Conservation (phyloP, 2,888 invertebrate genomes). For the Steinernema hermaphroditum region DNA sequence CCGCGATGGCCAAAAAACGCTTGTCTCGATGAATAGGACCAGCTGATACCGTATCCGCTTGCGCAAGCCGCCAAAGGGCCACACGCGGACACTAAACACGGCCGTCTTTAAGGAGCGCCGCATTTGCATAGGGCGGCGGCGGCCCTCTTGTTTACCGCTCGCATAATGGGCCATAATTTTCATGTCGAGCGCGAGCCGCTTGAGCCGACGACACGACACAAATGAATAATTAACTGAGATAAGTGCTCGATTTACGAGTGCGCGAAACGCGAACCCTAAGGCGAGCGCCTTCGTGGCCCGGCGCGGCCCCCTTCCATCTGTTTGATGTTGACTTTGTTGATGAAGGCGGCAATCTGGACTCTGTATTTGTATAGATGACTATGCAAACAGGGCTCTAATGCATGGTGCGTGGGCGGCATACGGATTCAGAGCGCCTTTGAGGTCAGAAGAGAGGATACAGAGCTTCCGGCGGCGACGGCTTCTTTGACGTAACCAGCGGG, state of each 20-base stretch:
- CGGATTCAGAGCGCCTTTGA: background rate
- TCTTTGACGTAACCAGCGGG: no score
- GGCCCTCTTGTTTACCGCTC: constrained; percentile 28
- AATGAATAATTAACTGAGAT: constrained; percentile 26
- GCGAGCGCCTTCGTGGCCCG: background rate
- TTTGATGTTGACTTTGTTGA: constrained; percentile 4
- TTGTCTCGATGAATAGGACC: constrained; percentile 17
- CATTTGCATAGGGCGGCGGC: constrained; percentile 17
- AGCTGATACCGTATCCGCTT: constrained; percentile 28
- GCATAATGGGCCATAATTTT: constrained; percentile 26
- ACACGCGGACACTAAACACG: constrained; percentile 7
- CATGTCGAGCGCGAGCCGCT: constrained; percentile 15
- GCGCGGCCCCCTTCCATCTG: constrained; percentile 1
- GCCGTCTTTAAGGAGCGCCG: constrained; percentile 23
- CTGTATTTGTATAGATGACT: background rate
- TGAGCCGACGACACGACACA: constrained; percentile 9
- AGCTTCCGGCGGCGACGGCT: background rate
- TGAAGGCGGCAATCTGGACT: background rate
- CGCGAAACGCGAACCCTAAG: constrained; percentile 22
- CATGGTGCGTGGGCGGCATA: constrained; percentile 1
- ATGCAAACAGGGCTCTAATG: constrained; percentile 9
- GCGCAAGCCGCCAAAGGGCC: constrained; percentile 19
- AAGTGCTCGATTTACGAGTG: constrained; percentile 23
- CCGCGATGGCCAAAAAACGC: constrained; percentile 3
- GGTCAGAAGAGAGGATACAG: background rate